Conservation (phyloP, 2,888 invertebrate species). For the Cantharis rufa region DNA sequence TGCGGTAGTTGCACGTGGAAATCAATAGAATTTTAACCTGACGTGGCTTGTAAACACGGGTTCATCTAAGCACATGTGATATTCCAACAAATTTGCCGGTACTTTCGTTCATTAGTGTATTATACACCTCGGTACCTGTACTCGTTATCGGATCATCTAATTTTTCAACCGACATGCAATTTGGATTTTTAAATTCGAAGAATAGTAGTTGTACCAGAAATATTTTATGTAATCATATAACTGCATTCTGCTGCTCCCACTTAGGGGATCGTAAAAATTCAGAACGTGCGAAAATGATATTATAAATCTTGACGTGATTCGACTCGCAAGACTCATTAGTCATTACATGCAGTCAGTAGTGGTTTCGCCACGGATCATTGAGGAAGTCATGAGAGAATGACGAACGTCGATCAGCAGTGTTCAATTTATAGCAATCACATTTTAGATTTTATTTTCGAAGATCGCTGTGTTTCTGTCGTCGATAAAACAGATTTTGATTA, state of each 20-base stretch:
- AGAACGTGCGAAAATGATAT: not conserved
- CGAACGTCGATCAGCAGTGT: not conserved
- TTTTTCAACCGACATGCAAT: not conserved
- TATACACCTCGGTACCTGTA: not conserved
- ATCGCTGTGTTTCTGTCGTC: not conserved
- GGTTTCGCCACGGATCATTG: not conserved
- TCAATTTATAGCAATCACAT: not conserved
- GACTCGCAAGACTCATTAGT: not conserved
- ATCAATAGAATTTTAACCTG: conserved; percentile 26
- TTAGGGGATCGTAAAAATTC: not conserved
- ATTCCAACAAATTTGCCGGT: conserved; percentile 8
- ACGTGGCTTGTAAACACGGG: conserved; percentile 24
- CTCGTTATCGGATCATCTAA: not conserved
- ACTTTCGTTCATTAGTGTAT: conserved; percentile 9
- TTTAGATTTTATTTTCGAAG: not conserved
- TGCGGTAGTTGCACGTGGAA: conserved; percentile 11
- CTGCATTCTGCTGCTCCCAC: not conserved
- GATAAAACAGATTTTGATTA: not conserved
- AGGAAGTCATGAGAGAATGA: not conserved
- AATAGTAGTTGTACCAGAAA: not conserved
- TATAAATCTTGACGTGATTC: not conserved
- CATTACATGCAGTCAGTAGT: not conserved
- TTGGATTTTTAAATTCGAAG: not conserved
- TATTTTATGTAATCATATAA: not conserved
- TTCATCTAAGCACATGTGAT: conserved; percentile 25